These are phyloP conservation scores for Lithophane socia DNA, from an alignment of 2,888 invertebrate species.

Conservation along the genomic window DNA sequence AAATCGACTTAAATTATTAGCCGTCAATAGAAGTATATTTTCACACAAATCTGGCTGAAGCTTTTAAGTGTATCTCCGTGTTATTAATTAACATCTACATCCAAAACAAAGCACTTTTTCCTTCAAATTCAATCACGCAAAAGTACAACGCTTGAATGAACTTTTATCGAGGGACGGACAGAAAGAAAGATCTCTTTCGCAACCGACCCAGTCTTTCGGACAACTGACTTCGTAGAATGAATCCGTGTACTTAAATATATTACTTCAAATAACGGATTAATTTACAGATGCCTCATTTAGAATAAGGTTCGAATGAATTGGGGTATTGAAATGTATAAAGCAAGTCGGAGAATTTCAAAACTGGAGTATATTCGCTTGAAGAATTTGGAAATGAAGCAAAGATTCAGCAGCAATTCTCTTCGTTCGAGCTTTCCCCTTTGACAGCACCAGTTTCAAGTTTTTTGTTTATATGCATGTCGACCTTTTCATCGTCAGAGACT, in stretches of 20 bases:
- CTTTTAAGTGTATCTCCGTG: slow-evolving; percentile 4
- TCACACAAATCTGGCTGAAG: neutral
- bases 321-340: slow-evolving; percentile 38
- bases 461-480: slow-evolving; percentile 29
- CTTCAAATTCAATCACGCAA: slow-evolving; percentile 67
- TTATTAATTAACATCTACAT: slow-evolving; percentile 47
- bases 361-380: slow-evolving; percentile 10
- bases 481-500: slow-evolving; percentile 28
- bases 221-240: slow-evolving; percentile 58
- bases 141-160: slow-evolving; percentile 65
- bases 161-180: slow-evolving; percentile 56
- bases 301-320: slow-evolving; percentile 35
- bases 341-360: slow-evolving; percentile 12
- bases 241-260: slow-evolving; percentile 52
- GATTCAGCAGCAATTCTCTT: slow-evolving; percentile 12
- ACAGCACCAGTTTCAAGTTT: neutral
- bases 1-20: neutral
- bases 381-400: slow-evolving; percentile 21
- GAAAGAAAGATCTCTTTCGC: slow-evolving; percentile 62
- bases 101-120: slow-evolving; percentile 44
- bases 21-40: neutral
- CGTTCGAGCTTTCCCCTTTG: slow-evolving; percentile 15
- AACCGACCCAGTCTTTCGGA: slow-evolving; percentile 56
- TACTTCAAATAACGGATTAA: slow-evolving; percentile 54
- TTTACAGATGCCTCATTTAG: slow-evolving; percentile 41